phyloP scores from a whole-genome alignment of 1,140 invertebrate species.

The Drosophila pseudoobscura region DNA sequence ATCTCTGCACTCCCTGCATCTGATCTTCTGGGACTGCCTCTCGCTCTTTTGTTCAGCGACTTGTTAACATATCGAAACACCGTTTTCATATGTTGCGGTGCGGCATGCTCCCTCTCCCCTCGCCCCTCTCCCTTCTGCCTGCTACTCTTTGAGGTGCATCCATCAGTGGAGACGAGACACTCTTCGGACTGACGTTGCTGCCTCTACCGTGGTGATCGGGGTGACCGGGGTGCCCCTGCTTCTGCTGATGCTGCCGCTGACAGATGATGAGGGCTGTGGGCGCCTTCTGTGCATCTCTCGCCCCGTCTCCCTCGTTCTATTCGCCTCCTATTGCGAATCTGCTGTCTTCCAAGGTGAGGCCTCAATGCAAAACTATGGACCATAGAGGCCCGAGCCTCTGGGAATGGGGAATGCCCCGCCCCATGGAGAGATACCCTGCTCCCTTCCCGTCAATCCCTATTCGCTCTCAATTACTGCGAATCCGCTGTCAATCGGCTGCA shows the following conservation, averaged over 20 bases:
- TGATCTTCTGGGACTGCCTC: constrained; percentile 1
- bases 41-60: constrained; percentile 12
- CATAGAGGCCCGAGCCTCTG: too few relatives aligned
- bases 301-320: too few relatives aligned
- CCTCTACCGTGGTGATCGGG: background rate
- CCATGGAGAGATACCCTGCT: background rate
- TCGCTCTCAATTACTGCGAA: constrained; percentile 1
- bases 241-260: constrained; percentile 17
- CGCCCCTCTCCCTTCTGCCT: background rate
- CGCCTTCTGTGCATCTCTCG: background rate
- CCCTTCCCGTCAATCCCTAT: constrained; percentile 4
- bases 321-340: too few relatives aligned
- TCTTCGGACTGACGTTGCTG: constrained; percentile 14
- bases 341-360: too few relatives aligned
- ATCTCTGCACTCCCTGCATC: constrained; percentile 4
- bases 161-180: constrained; percentile 10
- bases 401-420: too few relatives aligned
- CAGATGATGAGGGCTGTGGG: constrained; percentile 57
- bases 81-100: constrained; percentile 43
- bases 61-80: constrained; percentile 53
- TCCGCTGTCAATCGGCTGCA: constrained; percentile 29
- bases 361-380: too few relatives aligned
- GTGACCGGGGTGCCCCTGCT: too few relatives aligned
- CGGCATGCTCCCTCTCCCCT: too few relatives aligned
- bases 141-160: too few relatives aligned